Evolutionary conservation across 2,888 invertebrate species (phyloP).

Genomic region (Polylopha cassiicola): DNA sequence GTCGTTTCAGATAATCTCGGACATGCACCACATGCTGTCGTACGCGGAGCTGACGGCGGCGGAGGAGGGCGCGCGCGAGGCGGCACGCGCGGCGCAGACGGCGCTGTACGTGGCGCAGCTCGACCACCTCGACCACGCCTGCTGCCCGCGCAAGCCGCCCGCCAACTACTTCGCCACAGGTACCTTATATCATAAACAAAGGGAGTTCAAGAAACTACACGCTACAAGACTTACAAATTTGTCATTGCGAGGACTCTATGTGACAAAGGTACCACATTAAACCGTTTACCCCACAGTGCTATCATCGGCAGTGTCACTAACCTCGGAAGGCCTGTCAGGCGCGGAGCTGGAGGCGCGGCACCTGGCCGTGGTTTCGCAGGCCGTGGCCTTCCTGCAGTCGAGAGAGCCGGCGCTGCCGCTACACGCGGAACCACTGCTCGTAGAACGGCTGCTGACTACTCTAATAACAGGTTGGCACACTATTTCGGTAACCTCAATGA

Average conservation of each 20-base stretch:
- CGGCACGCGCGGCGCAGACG: constrained; percentile 43
- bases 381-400: constrained; percentile 66
- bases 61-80: constrained; percentile 44
- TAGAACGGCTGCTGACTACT: constrained; percentile 69
- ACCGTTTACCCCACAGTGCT: constrained; percentile 40
- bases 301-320: constrained; percentile 51
- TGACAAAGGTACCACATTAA: no score
- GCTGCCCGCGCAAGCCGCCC: constrained; percentile 34
- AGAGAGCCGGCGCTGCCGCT: constrained; percentile 33
- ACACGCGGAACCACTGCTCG: constrained; percentile 53
- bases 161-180: constrained; percentile 56
- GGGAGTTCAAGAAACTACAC: no score
- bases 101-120: constrained; percentile 66
- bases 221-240: no score
- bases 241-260: no score
- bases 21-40: constrained; percentile 77
- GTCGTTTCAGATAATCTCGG: constrained; percentile 60
- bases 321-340: constrained; percentile 38
- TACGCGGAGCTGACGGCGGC: constrained; percentile 51
- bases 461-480: constrained; percentile 59
- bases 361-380: constrained; percentile 63
- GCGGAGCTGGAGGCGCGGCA: constrained; percentile 75
- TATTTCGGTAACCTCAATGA: no score
- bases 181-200: no score
- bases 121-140: constrained; percentile 63